Evolutionary conservation across 2,888 invertebrate genomes (phyloP).

Genomic region (Seira musarum): DNA sequence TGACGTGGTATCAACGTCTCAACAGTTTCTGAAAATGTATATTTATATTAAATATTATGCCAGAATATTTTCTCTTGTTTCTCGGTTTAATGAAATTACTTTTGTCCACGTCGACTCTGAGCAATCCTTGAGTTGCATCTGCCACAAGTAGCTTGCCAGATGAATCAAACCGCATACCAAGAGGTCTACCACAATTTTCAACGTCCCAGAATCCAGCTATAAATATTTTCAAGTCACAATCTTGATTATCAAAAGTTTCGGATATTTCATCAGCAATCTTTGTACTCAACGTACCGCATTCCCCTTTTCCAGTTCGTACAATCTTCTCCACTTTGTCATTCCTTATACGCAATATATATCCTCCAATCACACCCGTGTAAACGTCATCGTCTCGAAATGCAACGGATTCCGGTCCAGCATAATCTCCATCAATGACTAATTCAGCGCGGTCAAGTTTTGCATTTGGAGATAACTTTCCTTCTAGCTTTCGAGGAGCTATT

Average conservation of each 20-base stretch:
- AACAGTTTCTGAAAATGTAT: conserved; percentile 51
- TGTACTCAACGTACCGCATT: neutral
- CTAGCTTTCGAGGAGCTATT: conserved; percentile 74
- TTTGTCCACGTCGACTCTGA: conserved; percentile 84
- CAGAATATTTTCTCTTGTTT: neutral
- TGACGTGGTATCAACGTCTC: conserved; percentile 69
- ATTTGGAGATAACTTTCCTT: conserved; percentile 78
- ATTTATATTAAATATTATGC: neutral
- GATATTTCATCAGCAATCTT: no score
- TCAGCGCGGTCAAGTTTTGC: conserved; percentile 80
- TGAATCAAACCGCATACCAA: conserved; percentile 86
- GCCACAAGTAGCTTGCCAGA: conserved; percentile 81
- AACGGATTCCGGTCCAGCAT: conserved; percentile 88
- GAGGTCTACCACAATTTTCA: conserved; percentile 89
- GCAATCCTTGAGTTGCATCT: conserved; percentile 93
- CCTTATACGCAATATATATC: conserved; percentile 86
- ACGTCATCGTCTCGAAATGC: conserved; percentile 83
- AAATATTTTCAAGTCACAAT: no score
- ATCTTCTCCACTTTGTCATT: conserved; percentile 80
- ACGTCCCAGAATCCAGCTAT: conserved; percentile 83
- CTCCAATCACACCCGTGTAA: conserved; percentile 85
- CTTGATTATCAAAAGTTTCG: no score
- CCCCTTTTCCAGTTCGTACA: neutral
- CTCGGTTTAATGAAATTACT: conserved; percentile 73
- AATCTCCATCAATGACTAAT: conserved; percentile 79